Base-by-base conservation (phyloP, 2,797 vertebrate species). In the Paedocypris micromegethes region DNA sequence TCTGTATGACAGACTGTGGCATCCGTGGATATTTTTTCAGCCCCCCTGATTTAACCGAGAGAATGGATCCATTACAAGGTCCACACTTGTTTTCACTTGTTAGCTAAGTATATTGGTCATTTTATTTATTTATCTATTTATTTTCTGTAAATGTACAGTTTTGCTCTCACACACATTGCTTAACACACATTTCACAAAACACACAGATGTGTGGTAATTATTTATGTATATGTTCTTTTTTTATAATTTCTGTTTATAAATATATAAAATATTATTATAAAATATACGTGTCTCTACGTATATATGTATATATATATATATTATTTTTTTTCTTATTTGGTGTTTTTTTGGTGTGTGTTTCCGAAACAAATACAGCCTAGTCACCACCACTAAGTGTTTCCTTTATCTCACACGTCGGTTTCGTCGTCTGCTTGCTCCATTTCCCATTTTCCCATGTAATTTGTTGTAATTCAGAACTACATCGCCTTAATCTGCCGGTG, bases 381-480 rank as follows among this genome's bases (percentile, higher is more conserved):
- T 23, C 23, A 23, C 1, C 23, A 23, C 23, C 23, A 23, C 23
- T 23, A 23, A 23, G 78, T 72, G 55, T 66, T 74, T 71, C 64
- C 58, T 54, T 59, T 70, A 60, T 41, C 53, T 7, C 48, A 64
- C 59, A 50, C 64, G 51, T 66, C 49, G 53, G 65, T 52, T 73
- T 23, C 43, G 47, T 86, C 78, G 76, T 83, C 79, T 82, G 77
- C 72, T 72, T 75, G 76, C 77, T 83, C 85, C 84, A 81, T 82
- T 83, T 86, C 81, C 80, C 77, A 88, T 88, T 89, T 89, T 90
- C 79, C 76, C 66, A 83, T 84, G 76, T 87, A 88, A 90, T 89
- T 87, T 75, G 64, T 66, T 84, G 83, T 89, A 88, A 89, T 89
- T 86, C 79, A 64, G 78, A 57, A 41, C 79, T 83, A 84, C 82